Base-by-base conservation (phyloP, 2,888 invertebrate species). In the Idaea biselata region DNA sequence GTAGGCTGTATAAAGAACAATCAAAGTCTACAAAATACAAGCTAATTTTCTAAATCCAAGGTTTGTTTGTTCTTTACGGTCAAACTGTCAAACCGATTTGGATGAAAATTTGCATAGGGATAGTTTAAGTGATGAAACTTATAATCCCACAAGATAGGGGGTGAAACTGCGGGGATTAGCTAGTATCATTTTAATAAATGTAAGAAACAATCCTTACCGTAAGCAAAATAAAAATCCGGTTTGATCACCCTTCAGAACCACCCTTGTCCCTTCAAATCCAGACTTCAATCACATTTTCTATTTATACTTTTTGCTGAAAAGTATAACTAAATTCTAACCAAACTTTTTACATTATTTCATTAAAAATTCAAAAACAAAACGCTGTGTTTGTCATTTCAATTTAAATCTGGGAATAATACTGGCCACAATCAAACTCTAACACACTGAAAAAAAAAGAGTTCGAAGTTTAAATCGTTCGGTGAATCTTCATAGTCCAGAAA, bases 141-240 rank as follows among this genome's bases (percentile, higher is more conserved):
- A n/a, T n/a, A n/a, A n/a, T n/a, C n/a, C n/a, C n/a, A n/a, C n/a
- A n/a, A n/a, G n/a, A n/a, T n/a, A n/a, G n/a, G n/a, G n/a, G n/a
- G n/a, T n/a, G n/a, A n/a, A n/a, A n/a, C n/a, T n/a, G n/a, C n/a
- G n/a, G n/a, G n/a, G n/a, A n/a, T n/a, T n/a, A n/a, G n/a, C n/a
- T n/a, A n/a, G n/a, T n/a, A n/a, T n/a, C 54, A 54, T 58, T 33
- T 54, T 1, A 53, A 18, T 61, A 62, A n/a, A 53, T 55, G 59
- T 32, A 53, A 6, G 53, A 60, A 64, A 58, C 17, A 63, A 57
- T 14, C 65, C 69, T 71, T 67, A 71, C 71, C 71, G 32, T 58
- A 60, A 56, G 32, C 16, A 64, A 63, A 66, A 65, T 59, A 53
- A 59, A 68, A 67, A 63, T 65, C 68, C 64, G 63, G 65, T 44